phyloP scores from a whole-genome alignment of 2,797 vertebrate genomes.

The Poecilia wingei region DNA sequence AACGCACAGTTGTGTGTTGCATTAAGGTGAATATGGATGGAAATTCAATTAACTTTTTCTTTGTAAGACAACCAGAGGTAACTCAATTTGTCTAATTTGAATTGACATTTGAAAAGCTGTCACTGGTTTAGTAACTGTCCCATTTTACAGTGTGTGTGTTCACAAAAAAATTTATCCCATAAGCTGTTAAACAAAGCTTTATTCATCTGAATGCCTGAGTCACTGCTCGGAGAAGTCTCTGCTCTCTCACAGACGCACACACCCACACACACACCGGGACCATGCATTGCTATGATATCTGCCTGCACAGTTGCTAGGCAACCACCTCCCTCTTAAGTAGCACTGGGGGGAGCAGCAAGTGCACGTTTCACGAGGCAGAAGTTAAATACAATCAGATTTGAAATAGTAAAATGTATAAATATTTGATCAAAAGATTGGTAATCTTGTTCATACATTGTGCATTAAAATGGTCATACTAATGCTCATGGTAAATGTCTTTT shows the following conservation, averaged over 20 bases:
- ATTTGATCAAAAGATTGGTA: slow-evolving; percentile 13
- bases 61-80: neutral
- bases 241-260: slow-evolving; percentile 43
- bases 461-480: neutral
- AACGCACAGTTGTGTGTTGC: neutral
- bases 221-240: slow-evolving; percentile 61
- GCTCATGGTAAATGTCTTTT: neutral
- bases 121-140: slow-evolving; percentile 3
- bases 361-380: slow-evolving; percentile 40
- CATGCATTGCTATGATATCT: slow-evolving; percentile 66
- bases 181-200: slow-evolving; percentile 53
- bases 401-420: slow-evolving; percentile 33
- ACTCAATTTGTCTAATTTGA: neutral
- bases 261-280: slow-evolving; percentile 53
- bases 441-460: neutral
- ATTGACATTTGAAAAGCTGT: slow-evolving; percentile 21
- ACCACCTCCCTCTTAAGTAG: slow-evolving; percentile 79
- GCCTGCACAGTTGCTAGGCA: slow-evolving; percentile 81
- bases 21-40: neutral
- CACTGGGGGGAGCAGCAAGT: slow-evolving; percentile 52
- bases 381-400: slow-evolving; percentile 48
- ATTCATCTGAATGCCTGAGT: slow-evolving; percentile 59
- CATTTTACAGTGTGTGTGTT: slow-evolving; percentile 15
- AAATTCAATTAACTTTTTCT: neutral
- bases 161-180: slow-evolving; percentile 16